These are phyloP conservation scores for Tineola bisselliella DNA, from an alignment of 2,888 invertebrate genomes.

Conservation along the genomic window DNA sequence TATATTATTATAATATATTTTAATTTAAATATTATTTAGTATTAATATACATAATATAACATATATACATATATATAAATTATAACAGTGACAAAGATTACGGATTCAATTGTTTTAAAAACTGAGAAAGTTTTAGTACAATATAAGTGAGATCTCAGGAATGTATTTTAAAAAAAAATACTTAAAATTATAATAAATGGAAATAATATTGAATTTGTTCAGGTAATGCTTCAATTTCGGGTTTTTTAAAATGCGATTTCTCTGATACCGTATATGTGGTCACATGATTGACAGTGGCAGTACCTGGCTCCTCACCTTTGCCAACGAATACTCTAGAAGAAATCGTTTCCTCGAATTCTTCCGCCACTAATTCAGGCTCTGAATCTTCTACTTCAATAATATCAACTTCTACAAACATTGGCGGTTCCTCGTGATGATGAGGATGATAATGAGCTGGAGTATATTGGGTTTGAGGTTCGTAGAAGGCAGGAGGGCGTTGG, in stretches of 20 bases:
- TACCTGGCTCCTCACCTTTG: constrained; percentile 43
- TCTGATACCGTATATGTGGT: constrained; percentile 53
- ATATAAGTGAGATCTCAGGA: no score
- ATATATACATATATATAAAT: no score
- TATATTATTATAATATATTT: no score
- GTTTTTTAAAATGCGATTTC: constrained; percentile 48
- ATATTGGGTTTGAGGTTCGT: constrained; percentile 35
- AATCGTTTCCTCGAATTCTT: constrained; percentile 51
- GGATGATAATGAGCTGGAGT: constrained; percentile 22
- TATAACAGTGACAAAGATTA: no score
- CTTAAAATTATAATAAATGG: constrained; percentile 32
- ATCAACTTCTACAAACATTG: neutral
- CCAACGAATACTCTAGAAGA: constrained; percentile 47
- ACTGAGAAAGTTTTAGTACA: no score
- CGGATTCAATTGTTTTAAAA: no score
- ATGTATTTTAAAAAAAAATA: no score
- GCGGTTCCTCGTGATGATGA: neutral
- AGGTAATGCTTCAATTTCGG: constrained; percentile 45
- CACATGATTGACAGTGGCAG: constrained; percentile 49
- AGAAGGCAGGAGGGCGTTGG: constrained; percentile 31
- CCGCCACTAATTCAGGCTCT: constrained; percentile 46
- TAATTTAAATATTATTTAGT: no score
- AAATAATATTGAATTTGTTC: constrained; percentile 57
- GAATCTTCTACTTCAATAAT: constrained; percentile 28
- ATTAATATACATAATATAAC: no score